A percentile compares a stretch with the other conserved stretches of the same genome.
Conservation (phyloP, 2,113 vertebrate species). For the Thunnus maccoyii region DNA sequence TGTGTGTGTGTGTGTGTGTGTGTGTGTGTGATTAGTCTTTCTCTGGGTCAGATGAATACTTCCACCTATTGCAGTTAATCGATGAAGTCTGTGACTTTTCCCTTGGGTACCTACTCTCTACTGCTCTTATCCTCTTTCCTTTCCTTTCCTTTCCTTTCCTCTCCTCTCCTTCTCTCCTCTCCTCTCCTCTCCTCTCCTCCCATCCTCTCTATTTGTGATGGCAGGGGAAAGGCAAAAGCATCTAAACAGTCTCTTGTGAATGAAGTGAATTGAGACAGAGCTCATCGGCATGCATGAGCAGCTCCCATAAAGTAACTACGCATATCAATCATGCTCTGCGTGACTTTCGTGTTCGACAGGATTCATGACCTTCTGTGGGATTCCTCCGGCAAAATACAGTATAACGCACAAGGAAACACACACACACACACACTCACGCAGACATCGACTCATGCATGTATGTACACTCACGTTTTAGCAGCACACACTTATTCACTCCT, state of each 20-base stretch:
- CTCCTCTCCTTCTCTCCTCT: background rate
- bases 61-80: constrained; percentile 60
- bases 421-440: constrained; percentile 10
- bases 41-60: constrained; percentile 60
- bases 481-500: constrained; percentile 11
- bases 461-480: constrained; percentile 22
- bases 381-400: constrained; percentile 66
- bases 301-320: constrained; percentile 72
- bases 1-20: constrained; percentile 36
- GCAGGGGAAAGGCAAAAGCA: constrained; percentile 40
- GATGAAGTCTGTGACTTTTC: constrained; percentile 56
- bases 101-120: constrained; percentile 14
- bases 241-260: constrained; percentile 74
- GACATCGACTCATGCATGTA: constrained; percentile 13
- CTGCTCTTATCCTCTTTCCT: constrained; percentile 4
- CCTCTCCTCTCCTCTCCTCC: constrained; percentile 18
- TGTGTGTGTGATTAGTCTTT: constrained; percentile 52
- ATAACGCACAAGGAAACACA: constrained; percentile 13
- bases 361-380: constrained; percentile 69
- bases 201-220: constrained; percentile 18
- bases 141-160: background rate
- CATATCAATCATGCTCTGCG: constrained; percentile 73
- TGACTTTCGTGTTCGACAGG: constrained; percentile 51
- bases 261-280: constrained; percentile 72
- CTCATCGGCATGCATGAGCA: constrained; percentile 78